phyloP scores from a whole-genome alignment of 2,888 invertebrate genomes.

The Desoria tigrina region DNA sequence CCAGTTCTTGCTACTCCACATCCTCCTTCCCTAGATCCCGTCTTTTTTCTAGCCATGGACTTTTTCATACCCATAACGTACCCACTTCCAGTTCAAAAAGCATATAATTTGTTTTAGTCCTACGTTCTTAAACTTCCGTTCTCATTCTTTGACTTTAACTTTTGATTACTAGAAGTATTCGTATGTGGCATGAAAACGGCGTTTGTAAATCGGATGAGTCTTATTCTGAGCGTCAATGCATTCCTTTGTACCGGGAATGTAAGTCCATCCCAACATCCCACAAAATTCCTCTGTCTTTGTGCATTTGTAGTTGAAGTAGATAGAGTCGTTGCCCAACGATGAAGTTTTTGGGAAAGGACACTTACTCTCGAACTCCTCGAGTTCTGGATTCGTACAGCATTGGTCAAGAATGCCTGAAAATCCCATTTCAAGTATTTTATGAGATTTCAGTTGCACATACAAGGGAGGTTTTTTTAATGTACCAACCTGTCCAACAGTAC shows the following conservation, averaged over 20 bases:
- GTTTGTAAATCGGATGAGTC: slow-evolving; percentile 26
- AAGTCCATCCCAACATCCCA: slow-evolving; percentile 22
- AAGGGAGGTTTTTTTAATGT: too few species aligned
- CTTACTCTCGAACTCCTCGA: not conserved
- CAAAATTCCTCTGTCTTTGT: slow-evolving; percentile 30
- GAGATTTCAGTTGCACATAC: too few species aligned
- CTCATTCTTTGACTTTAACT: too few species aligned
- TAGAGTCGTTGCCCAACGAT: not conserved
- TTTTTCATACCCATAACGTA: slow-evolving; percentile 9
- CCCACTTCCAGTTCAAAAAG: slow-evolving; percentile 3
- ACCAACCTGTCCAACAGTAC: slow-evolving; percentile 38
- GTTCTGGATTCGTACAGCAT: slow-evolving; percentile 14
- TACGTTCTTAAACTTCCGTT: too few species aligned
- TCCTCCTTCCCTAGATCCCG: too few species aligned
- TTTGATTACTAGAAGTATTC: slow-evolving; percentile 48
- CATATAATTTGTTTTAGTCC: not conserved
- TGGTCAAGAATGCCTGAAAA: slow-evolving; percentile 30
- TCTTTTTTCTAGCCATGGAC: too few species aligned
- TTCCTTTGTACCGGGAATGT: not conserved
- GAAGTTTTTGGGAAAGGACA: too few species aligned
- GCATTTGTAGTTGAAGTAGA: slow-evolving; percentile 38
- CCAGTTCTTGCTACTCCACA: too few species aligned
- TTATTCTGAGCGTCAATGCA: slow-evolving; percentile 14
- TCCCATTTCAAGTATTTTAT: too few species aligned
- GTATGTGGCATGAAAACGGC: slow-evolving; percentile 35